These are phyloP conservation scores for Chelonia mydas DNA, from an alignment of 2,797 vertebrate species.

Conservation along the genomic window DNA sequence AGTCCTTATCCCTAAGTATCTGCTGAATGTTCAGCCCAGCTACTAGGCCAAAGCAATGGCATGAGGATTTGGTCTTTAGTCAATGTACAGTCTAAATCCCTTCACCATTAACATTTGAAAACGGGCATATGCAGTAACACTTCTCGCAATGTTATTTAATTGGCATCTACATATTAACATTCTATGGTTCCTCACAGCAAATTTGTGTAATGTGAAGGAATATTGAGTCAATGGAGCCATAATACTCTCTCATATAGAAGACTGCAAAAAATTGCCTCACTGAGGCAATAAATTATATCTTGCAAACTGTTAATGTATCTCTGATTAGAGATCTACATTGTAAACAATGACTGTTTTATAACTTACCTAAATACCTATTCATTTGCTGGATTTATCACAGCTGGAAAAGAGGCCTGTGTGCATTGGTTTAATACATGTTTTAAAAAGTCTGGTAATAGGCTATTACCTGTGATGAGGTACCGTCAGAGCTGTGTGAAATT, in stretches of 20 bases:
- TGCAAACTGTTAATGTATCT: not conserved
- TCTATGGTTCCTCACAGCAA: not conserved
- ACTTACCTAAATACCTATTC: not conserved
- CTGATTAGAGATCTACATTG: not conserved
- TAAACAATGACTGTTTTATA: not conserved
- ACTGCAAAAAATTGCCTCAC: not conserved
- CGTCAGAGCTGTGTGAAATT: not conserved
- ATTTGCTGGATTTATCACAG: not conserved
- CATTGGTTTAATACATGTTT: not conserved
- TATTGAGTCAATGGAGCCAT: not conserved
- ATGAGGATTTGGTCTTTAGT: not conserved
- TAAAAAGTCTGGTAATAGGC: not conserved
- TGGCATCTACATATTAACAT: not conserved
- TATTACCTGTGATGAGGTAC: not conserved
- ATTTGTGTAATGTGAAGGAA: not conserved
- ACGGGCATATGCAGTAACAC: not conserved
- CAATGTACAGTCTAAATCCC: not conserved
- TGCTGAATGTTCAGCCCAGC: not conserved
- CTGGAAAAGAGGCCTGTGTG: not conserved
- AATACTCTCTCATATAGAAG: not conserved
- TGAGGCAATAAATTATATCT: not conserved
- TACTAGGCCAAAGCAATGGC: not conserved
- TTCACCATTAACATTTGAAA: not conserved
- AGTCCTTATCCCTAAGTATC: not conserved
- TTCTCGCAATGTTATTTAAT: not conserved